Conservation (phyloP, 37 sponge, comb jelly and placozoan genomes). For the Aphrocallistes beatrix region DNA sequence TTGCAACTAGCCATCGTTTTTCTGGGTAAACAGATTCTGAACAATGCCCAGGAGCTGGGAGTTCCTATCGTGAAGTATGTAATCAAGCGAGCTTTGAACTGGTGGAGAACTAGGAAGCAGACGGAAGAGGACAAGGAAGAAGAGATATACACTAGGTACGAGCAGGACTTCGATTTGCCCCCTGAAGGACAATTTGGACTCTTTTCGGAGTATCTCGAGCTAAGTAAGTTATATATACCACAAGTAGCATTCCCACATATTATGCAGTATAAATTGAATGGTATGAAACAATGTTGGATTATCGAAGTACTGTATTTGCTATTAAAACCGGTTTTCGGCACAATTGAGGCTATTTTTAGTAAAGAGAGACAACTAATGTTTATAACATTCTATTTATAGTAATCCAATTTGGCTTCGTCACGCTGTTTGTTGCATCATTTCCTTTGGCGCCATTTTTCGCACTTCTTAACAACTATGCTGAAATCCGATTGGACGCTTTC, state of each 20-base stretch:
- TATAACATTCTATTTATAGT: conserved; percentile 34
- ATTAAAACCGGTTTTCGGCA: too few species aligned
- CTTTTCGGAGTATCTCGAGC: conserved; percentile 89
- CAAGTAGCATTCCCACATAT: background rate
- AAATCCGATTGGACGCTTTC: conserved; percentile 94
- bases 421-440: conserved; percentile 92
- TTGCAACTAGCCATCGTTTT: conserved; percentile 83
- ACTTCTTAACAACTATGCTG: conserved; percentile 88
- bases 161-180: conserved; percentile 78
- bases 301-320: too few species aligned
- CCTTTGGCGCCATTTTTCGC: conserved; percentile 97
- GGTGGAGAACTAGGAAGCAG: conserved; percentile 35
- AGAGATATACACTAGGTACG: conserved; percentile 75
- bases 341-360: too few species aligned
- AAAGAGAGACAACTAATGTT: too few species aligned
- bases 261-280: background rate
- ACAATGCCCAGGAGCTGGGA: conserved; percentile 67
- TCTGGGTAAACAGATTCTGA: conserved; percentile 89
- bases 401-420: conserved; percentile 95
- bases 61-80: conserved; percentile 62
- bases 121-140: conserved; percentile 36
- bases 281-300: too few species aligned
- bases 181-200: conserved; percentile 59
- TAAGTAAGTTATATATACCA: conserved; percentile 33
- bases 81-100: conserved; percentile 39